Evolutionary conservation across 2,888 invertebrate species (phyloP).

Genomic region (Xanthostigma xanthostigma): DNA sequence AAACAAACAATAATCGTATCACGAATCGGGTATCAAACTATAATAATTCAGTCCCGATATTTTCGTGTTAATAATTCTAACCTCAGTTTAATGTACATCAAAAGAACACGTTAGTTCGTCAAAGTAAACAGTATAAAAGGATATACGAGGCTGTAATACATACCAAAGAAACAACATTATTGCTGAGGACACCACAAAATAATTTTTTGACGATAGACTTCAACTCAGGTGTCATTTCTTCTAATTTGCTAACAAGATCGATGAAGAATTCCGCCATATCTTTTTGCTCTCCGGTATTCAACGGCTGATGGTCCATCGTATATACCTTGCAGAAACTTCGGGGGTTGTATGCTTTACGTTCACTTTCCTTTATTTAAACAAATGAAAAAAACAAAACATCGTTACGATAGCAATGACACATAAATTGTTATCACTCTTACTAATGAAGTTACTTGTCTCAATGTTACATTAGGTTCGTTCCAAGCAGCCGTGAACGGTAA

Average conservation of each 20-base stretch:
- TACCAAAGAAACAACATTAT: conserved; percentile 86
- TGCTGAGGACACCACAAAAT: conserved; percentile 87
- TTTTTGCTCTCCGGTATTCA: conserved; percentile 93
- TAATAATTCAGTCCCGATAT: too few relatives aligned
- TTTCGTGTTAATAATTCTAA: too few relatives aligned
- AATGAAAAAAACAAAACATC: too few relatives aligned
- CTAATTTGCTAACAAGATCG: conserved; percentile 86
- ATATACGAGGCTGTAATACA: conserved; percentile 20
- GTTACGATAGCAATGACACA: too few relatives aligned
- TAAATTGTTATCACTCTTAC: too few relatives aligned
- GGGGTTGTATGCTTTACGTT: conserved; percentile 90
- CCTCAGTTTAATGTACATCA: not conserved
- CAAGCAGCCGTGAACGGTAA: too few relatives aligned
- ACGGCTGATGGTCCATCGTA: conserved; percentile 91
- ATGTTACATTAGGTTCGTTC: not conserved
- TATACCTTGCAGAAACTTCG: conserved; percentile 90
- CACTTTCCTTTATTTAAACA: conserved; percentile 52
- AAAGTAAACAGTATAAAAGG: not conserved
- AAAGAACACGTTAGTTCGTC: not conserved
- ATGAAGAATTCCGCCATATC: conserved; percentile 98
- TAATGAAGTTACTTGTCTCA: too few relatives aligned
- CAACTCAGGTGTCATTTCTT: conserved; percentile 86
- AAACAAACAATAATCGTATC: conserved; percentile 1
- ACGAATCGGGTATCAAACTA: too few relatives aligned
- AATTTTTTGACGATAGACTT: conserved; percentile 79